Conservation (phyloP, 2,888 invertebrate species). For the Drosophila formosana region DNA sequence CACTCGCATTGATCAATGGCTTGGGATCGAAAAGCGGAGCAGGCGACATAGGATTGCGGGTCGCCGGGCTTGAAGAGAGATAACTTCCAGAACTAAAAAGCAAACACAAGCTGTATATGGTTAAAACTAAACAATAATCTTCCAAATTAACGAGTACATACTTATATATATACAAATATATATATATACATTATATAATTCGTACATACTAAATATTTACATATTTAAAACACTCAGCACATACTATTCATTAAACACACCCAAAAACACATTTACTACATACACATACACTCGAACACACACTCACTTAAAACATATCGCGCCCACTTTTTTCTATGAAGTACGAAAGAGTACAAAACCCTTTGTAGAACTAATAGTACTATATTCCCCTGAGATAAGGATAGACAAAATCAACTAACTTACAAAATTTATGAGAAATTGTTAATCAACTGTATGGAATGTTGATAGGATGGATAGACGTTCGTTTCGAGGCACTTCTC, state of each 20-base stretch:
- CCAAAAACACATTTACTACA: neutral
- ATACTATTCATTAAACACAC: slow-evolving; percentile 9
- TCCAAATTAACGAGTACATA: slow-evolving; percentile 68
- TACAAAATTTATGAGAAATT: slow-evolving; percentile 43
- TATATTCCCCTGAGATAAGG: slow-evolving; percentile 32
- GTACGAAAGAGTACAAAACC: slow-evolving; percentile 44
- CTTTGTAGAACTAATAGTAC: slow-evolving; percentile 42
- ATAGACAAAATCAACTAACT: slow-evolving; percentile 14
- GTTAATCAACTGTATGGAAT: slow-evolving; percentile 44
- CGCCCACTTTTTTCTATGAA: slow-evolving; percentile 58
- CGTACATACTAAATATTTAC: slow-evolving; percentile 30
- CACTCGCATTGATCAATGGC: slow-evolving; percentile 22
- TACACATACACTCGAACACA: slow-evolving; percentile 24
- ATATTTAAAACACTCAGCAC: slow-evolving; percentile 43
- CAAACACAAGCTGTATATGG: slow-evolving; percentile 67
- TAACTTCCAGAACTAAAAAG: slow-evolving; percentile 54
- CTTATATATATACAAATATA: slow-evolving; percentile 32
- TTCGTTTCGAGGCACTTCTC: slow-evolving; percentile 49
- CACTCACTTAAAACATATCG: slow-evolving; percentile 66
- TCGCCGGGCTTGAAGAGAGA: slow-evolving; percentile 22
- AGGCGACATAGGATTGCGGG: slow-evolving; percentile 16
- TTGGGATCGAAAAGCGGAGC: slow-evolving; percentile 19
- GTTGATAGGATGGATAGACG: slow-evolving; percentile 11
- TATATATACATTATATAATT: slow-evolving; percentile 30
- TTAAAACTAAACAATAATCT: slow-evolving; percentile 69